Evolutionary conservation across 2,113 vertebrate genomes (phyloP).

Genomic region (Chlamydotis undulata): DNA sequence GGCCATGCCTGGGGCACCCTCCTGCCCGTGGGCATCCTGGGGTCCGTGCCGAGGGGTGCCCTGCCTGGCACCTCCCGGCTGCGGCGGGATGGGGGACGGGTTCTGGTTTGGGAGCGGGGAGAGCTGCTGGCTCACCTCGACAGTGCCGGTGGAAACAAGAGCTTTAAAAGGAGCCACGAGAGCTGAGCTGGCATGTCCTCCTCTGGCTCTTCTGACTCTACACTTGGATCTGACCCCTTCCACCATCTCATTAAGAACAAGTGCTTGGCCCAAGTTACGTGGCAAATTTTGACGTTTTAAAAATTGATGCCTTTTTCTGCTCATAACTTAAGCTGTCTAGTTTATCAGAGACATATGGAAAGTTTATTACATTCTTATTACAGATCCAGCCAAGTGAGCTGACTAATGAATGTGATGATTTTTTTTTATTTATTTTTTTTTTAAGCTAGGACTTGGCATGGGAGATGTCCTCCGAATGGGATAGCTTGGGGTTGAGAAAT

Average conservation of each 20-base stretch:
- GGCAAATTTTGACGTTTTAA: slow-evolving; percentile 19
- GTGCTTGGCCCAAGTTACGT: slow-evolving; percentile 15
- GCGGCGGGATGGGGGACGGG: rapidly evolving
- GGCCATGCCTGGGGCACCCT: not conserved
- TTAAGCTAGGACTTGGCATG: not conserved
- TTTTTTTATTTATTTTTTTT: not conserved
- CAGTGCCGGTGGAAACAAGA: not conserved
- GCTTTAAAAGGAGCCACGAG: not conserved
- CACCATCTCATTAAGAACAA: slow-evolving; percentile 20
- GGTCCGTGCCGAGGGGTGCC: not conserved
- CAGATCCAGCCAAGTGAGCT: slow-evolving; percentile 40
- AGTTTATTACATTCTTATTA: slow-evolving; percentile 60
- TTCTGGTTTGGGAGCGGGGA: not conserved
- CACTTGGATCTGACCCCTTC: slow-evolving; percentile 9
- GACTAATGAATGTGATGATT: slow-evolving; percentile 34
- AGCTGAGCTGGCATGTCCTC: not conserved
- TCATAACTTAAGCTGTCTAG: slow-evolving; percentile 42
- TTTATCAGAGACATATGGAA: slow-evolving; percentile 66
- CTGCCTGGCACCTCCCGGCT: rapidly evolving
- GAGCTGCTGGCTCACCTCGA: rapidly evolving
- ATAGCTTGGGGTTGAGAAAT: not conserved
- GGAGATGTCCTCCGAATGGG: not conserved
- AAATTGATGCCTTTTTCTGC: slow-evolving; percentile 47
- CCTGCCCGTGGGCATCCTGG: rapidly evolving
- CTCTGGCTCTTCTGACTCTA: not conserved